phyloP scores from a whole-genome alignment of 2,888 invertebrate genomes.

The Nomada fucata region DNA sequence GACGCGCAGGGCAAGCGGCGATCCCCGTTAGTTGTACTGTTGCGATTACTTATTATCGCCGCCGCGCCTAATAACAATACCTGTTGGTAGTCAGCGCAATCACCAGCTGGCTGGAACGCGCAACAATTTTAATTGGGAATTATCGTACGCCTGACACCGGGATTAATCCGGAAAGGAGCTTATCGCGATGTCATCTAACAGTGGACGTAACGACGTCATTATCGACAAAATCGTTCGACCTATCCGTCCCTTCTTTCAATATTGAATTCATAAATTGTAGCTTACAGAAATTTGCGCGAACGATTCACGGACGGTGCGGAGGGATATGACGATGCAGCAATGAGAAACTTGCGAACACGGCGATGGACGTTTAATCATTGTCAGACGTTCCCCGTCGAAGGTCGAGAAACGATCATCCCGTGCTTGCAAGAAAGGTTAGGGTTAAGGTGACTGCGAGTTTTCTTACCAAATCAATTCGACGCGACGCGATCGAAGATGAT shows the following conservation, averaged over 20 bases:
- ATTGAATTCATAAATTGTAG: no score
- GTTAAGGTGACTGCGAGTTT: constrained; percentile 16
- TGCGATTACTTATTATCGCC: constrained; percentile 59
- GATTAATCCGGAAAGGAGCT: constrained; percentile 36
- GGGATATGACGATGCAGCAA: not conserved
- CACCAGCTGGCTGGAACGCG: constrained; percentile 14
- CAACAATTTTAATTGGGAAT: constrained; percentile 59
- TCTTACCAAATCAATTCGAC: not conserved
- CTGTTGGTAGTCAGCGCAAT: constrained; percentile 9
- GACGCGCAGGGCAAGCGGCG: constrained; percentile 9
- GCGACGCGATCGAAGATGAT: not conserved
- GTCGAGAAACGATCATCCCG: constrained; percentile 3
- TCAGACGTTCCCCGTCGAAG: constrained; percentile 14
- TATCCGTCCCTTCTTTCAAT: no score
- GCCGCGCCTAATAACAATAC: constrained; percentile 56
- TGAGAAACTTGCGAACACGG: not conserved
- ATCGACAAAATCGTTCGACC: constrained; percentile 6
- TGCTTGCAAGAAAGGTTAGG: not conserved
- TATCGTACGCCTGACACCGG: constrained; percentile 43
- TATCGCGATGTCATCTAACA: constrained; percentile 24
- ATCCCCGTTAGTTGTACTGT: constrained; percentile 46
- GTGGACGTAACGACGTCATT: constrained; percentile 36
- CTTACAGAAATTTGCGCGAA: no score
- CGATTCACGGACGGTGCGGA: not conserved
- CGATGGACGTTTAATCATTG: constrained; percentile 36